Evolutionary conservation across 2,888 invertebrate species (phyloP).

Genomic region (Idaea straminata): DNA sequence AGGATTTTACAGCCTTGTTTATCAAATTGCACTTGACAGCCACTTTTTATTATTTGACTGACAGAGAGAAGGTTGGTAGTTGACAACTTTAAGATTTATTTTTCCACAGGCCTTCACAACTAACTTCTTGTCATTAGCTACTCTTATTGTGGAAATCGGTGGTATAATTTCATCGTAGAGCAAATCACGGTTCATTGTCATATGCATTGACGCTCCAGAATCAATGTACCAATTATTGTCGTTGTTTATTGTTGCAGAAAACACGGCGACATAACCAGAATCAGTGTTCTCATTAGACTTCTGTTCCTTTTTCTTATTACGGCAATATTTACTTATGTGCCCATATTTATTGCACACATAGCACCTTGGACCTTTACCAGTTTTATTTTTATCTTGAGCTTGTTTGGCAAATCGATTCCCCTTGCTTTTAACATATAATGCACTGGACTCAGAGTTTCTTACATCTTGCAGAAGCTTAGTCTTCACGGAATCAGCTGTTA

Average conservation of each 20-base stretch:
- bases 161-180: constrained; percentile 4
- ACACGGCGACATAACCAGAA: too few species aligned
- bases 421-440: constrained; percentile 5
- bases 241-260: too few species aligned
- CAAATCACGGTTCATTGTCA: constrained; percentile 6
- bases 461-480: constrained; percentile 8
- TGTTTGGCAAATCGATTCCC: background rate
- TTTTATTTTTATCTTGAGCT: background rate
- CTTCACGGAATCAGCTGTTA: constrained; percentile 8
- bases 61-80: constrained; percentile 14
- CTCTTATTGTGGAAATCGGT: too few species aligned
- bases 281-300: too few species aligned
- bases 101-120: constrained; percentile 12
- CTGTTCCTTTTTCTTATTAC: constrained; percentile 2
- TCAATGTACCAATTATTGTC: too few species aligned
- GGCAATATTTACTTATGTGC: constrained; percentile 6
- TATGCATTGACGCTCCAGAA: background rate
- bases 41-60: constrained; percentile 11
- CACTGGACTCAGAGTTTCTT: constrained; percentile 11
- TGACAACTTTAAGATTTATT: constrained; percentile 10
- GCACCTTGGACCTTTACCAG: constrained; percentile 2
- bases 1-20: constrained; percentile 9
- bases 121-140: background rate
- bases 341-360: constrained; percentile 9
- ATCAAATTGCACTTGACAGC: constrained; percentile 10